A percentile compares a stretch with the other conserved stretches of the same genome.
phyloP scores from a whole-genome alignment of 37 sponge, comb jelly and placozoan species.

The Eunapius fragilis region DNA sequence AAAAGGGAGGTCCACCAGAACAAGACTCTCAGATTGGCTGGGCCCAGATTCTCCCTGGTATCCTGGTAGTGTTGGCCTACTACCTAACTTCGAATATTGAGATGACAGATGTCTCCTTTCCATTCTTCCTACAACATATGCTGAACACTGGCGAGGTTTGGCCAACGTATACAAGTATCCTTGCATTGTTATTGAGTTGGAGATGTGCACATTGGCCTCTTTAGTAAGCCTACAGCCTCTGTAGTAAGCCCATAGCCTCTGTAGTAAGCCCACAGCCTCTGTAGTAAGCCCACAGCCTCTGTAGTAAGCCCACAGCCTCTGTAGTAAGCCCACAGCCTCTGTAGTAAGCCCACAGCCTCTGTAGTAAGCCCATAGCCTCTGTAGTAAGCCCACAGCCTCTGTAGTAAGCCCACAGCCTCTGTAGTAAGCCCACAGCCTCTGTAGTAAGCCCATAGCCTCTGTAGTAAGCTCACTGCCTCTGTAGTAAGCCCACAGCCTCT shows the following conservation, averaged over 20 bases:
- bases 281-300: not conserved
- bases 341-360: too few species aligned
- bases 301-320: too few species aligned
- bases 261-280: not conserved
- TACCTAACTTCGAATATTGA: constrained; percentile 33
- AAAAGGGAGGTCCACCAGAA: constrained; percentile 2
- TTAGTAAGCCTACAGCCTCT: not conserved
- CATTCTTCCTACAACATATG: constrained; percentile 79
- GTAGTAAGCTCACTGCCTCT: too few species aligned
- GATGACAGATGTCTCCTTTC: constrained; percentile 67
- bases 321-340: too few species aligned
- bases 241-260: not conserved
- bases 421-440: too few species aligned
- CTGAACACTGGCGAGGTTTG: constrained; percentile 78
- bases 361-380: too few species aligned
- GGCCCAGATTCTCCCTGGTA: constrained; percentile 47
- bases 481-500: too few species aligned
- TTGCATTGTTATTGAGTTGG: too few species aligned
- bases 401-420: too few species aligned
- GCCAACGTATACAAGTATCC: not conserved
- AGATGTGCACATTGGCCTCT: too few species aligned
- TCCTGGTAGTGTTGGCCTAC: constrained; percentile 37
- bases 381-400: too few species aligned
- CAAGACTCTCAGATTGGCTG: constrained; percentile 6
- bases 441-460: too few species aligned